Percentiles rank a stretch among this genome's conserved stretches.
Evolutionary conservation across 30 jellyfish, hydroid and myxozoan genomes (phyloP).

Genomic region (Hydractinia symbiolongicarpus): DNA sequence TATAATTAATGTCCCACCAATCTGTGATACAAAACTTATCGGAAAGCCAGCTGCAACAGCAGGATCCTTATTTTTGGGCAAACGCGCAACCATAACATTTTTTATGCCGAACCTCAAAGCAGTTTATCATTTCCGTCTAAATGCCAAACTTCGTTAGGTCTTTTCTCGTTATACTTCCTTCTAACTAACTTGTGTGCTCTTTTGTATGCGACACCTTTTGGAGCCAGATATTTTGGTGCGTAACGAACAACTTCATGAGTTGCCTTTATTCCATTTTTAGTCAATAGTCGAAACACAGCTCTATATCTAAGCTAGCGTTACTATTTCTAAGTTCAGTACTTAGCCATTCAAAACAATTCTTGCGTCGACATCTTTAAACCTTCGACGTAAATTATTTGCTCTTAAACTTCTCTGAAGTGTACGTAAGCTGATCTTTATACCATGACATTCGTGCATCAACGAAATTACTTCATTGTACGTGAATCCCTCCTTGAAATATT

Average conservation of each 20-base stretch:
- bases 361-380: too few species aligned
- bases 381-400: too few species aligned
- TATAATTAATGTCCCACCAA: slow-evolving; percentile 15
- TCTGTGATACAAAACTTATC: background rate
- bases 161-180: slow-evolving; percentile 23
- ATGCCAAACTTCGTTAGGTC: slow-evolving; percentile 49
- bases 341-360: too few species aligned
- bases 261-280: background rate
- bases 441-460: too few species aligned
- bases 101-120: background rate
- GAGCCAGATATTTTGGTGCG: too few species aligned
- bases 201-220: too few species aligned
- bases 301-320: too few species aligned
- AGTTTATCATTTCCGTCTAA: slow-evolving; percentile 23
- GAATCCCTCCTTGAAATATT: background rate
- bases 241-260: background rate
- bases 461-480: background rate
- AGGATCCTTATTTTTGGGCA: slow-evolving; percentile 1
- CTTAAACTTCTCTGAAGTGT: too few species aligned
- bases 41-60: background rate
- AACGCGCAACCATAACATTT: slow-evolving; percentile 2
- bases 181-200: background rate
- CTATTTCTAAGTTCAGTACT: too few species aligned
- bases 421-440: too few species aligned
- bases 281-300: background rate